Evolutionary conservation across 2,797 vertebrate genomes (phyloP), one percentile per base, ranked within the genome.

Genomic region (Takifugu ocellatus): DNA sequence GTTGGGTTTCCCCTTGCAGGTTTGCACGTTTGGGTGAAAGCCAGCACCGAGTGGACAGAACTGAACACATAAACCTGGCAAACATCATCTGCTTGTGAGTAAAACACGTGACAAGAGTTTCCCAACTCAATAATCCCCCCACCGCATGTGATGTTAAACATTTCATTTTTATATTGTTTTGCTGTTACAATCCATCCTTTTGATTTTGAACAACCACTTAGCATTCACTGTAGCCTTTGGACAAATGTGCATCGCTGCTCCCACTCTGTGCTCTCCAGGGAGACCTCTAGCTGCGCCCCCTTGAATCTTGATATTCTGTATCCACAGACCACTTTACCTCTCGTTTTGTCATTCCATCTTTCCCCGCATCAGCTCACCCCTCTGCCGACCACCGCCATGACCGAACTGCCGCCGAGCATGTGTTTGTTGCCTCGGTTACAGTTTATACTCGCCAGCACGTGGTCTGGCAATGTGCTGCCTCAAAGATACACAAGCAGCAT

Each of bases 21-120:
- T 99, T 98, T 89, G 93, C 95, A 76, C 92, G 91, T 72, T 89
- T 98, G 77, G 94, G 95, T 5, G 92, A 93, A 78, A 95, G 91
- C 84, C 95, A 95, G 68, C 93, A 96, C 84, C 92, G 85, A 67
- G 92, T 93, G 86, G 94, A 96, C 59, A 92, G 86, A 79, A 88
- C 55, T 3, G 92, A 83, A 57, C 84, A 81, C 68, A 91, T 89
- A 69, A 86, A 74, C 25, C 72, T 91, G 49, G 92, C 91, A 7
- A 91, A 89, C 54, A 87, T 95, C 78, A 92, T 92, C 85, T 91
- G 91, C 84, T 67, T 98, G 95, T 99, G 88, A 96, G 97, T 96
- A 66, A 72, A 84, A 70, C 56, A 59, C 16, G 47, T 66, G 29
- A 59, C 48, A 27, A 48, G 9, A 25, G 63, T 45, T 45, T 7